phyloP scores from a whole-genome alignment of 2,113 vertebrate genomes.

The Cervus canadensis region DNA sequence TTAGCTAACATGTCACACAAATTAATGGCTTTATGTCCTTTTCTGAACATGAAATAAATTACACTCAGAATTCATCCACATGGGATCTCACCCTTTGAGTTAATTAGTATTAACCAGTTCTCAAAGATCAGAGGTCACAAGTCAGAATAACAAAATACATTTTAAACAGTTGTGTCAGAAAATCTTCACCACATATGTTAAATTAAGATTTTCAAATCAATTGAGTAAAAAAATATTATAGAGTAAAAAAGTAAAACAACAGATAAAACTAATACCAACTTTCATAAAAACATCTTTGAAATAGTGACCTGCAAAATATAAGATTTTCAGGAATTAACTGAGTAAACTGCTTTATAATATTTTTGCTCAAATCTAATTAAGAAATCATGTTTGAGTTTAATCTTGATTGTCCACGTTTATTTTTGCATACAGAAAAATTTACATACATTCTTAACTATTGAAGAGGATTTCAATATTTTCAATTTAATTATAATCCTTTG shows the following conservation, averaged over 20 bases:
- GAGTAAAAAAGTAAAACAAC: background rate
- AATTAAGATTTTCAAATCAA: constrained; percentile 1
- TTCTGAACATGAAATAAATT: constrained; percentile 41
- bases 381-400: background rate
- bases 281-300: background rate
- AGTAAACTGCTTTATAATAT: background rate
- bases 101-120: constrained; percentile 44
- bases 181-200: background rate
- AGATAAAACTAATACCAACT: background rate
- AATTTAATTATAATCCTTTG: background rate
- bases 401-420: background rate
- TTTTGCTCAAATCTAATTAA: background rate
- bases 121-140: constrained; percentile 6
- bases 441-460: background rate
- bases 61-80: background rate
- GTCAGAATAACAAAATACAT: background rate
- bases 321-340: background rate
- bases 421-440: background rate
- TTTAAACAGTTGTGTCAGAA: constrained; percentile 31
- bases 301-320: background rate
- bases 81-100: background rate
- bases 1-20: constrained; percentile 31
- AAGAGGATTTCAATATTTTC: background rate
- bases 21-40: background rate
- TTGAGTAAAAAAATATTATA: background rate